Evolutionary conservation across 1,140 invertebrate genomes (phyloP), one percentile per base, ranked within the genome.

Genomic region (Fopius arisanus): DNA sequence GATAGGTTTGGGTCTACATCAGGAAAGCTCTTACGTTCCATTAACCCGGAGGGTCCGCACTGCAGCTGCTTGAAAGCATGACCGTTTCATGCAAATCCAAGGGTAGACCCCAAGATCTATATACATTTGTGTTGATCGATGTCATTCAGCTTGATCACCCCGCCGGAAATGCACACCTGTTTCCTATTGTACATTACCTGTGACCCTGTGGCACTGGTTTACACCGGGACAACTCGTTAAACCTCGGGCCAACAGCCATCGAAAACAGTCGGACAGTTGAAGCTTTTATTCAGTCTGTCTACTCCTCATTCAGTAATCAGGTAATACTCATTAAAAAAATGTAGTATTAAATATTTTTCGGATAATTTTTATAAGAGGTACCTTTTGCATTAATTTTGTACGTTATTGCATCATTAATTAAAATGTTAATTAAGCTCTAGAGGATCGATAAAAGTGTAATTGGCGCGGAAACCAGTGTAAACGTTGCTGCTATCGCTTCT

Each of bases 1-100:
- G 26, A 14, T 21, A 28, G 3, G 54, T 12, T 51, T 21, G 43
- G 14, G n/a, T 19, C 65, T 68, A 33, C 16, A 67, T 63, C 54
- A 66, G 29, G 66, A 67, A 77, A 71, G 72, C 79, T 80, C 74
- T 79, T 75, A 78, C 76, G 67, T 73, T 69, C 74, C 74, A 75
- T 79, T 78, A 78, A 75, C 72, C 16, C 31, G 40, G n/a, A 21
- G 41, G 48, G 21, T 26, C 54, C 23, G 40, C 12, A 67, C 31
- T n/a, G 31, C 33, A 28, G 48, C 43, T 73, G 65, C 40, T 59
- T 73, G 63, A 73, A 73, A 73, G 71, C 65, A 73, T 59, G 65
- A 67, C 65, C 63, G 43, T 19, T 67, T 54, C 41, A 73, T 73
- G 71, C 29, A 73, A 73, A 73, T 73, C 48, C 19, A 26, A 26